Base-by-base conservation (phyloP, 1,140 invertebrate species). In the Rhagoletis pomonella region DNA sequence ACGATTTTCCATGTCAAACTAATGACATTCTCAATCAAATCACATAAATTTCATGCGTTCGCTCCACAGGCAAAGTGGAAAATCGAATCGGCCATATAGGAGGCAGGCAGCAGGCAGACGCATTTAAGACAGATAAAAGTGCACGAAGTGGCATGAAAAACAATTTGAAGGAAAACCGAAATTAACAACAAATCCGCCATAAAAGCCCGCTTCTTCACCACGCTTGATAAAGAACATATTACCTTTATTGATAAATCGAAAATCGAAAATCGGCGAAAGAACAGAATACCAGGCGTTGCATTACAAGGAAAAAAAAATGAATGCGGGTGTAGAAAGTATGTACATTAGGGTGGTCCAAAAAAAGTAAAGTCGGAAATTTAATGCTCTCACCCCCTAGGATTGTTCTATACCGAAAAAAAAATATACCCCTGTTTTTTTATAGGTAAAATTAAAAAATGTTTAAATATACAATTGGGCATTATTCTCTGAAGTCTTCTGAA, bases 1-100 rank as follows among this genome's bases (percentile, higher is more conserved):
- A 2, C 44, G 47, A 81, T 81, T 81, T 81, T 81, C 73, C 73
- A 81, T 81, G 73, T 81, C 47, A 19, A 81, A 81, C n/a, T 29
- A 81, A 55, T 19, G 73, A 81, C 73, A 81, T 19, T 81, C 55
- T 81, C 29, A 55, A 55, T 81, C 47, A 81, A 81, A 50, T 50
- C 73, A 81, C 50, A 81, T 42, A 55, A 81, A 81, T 81, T 81
- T 81, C 10, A 50, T 47, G 14, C 17, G 7, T 50, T 10, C 47
- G 44, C 44, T 10, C 17, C 17, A 6, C 14, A 19, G 3, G 42
- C 17, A 29, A 81, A 55, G 60, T 14, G n/a, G n/a, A 81, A 55
- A 58, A 58, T 55, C 7, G 44, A 81, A 81, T 55, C 50, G 1
- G 14, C 50, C 73, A 10, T 14, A 81, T n/a, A 19, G 19, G 2